phyloP scores from a whole-genome alignment of 2,797 vertebrate species.

The Hypotaenidia okinawae region DNA sequence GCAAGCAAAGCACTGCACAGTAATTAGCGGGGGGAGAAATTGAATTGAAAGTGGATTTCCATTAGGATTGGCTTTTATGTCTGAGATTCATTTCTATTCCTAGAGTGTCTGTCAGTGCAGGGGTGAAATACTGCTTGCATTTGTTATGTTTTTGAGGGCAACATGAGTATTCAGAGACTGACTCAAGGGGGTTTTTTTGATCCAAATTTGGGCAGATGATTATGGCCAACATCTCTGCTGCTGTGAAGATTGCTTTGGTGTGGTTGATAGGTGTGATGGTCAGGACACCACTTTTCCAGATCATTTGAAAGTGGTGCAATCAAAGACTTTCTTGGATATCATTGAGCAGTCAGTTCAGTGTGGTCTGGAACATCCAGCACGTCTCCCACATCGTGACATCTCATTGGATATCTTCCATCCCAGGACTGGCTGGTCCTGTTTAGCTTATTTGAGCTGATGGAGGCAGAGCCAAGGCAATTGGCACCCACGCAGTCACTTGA shows the following conservation, averaged over 20 bases:
- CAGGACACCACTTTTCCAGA: not conserved
- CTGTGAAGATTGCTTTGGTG: not conserved
- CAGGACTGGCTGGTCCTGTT: conserved; percentile 15
- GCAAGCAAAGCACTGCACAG: not conserved
- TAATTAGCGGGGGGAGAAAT: not conserved
- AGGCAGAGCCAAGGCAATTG: not conserved
- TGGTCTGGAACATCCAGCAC: not conserved
- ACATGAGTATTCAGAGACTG: not conserved
- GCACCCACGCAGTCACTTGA: not conserved
- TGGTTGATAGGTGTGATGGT: not conserved
- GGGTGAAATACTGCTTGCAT: not conserved
- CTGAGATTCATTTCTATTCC: not conserved
- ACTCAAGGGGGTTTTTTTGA: not conserved
- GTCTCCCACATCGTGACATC: not conserved
- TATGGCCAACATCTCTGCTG: not conserved
- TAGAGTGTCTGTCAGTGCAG: not conserved
- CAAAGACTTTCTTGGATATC: not conserved
- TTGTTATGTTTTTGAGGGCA: not conserved
- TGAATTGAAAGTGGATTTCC: not conserved
- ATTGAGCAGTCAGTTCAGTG: not conserved
- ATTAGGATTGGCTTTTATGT: not conserved
- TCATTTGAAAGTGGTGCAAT: not conserved
- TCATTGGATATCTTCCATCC: not conserved
- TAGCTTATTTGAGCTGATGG: not conserved
- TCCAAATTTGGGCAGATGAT: not conserved